Conservation (phyloP, 2,797 vertebrate genomes). For the Saxicola maurus region DNA sequence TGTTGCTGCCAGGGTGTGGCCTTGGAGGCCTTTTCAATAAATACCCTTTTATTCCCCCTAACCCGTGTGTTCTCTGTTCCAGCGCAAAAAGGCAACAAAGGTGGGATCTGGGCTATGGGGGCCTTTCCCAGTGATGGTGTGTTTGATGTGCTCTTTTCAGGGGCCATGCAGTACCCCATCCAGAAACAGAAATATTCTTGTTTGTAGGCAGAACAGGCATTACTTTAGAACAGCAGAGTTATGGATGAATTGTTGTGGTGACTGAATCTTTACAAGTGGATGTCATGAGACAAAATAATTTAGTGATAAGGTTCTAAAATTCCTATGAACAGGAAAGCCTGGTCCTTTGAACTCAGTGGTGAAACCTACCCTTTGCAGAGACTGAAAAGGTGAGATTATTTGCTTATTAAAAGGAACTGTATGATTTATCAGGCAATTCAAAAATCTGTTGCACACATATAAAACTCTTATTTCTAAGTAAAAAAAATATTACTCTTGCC, state of each 20-base stretch:
- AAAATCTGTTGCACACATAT: background rate
- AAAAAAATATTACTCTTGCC: background rate
- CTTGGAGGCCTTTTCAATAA: too few species aligned
- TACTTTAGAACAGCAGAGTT: background rate
- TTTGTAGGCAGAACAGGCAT: background rate
- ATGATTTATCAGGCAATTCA: background rate
- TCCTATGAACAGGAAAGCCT: background rate
- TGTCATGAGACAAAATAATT: background rate
- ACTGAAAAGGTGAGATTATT: background rate
- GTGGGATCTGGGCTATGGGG: background rate
- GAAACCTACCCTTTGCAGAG: background rate
- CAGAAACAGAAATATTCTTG: background rate
- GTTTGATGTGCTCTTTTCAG: background rate
- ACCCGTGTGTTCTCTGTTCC: too few species aligned
- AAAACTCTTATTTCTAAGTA: background rate
- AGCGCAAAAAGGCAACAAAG: too few species aligned
- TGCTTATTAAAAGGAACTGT: background rate
- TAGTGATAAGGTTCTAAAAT: background rate
- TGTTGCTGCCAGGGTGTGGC: too few species aligned
- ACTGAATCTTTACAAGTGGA: background rate
- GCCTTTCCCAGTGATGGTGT: accelerated
- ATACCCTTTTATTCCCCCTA: too few species aligned
- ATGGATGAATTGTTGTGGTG: accelerated
- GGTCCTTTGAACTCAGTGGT: background rate
- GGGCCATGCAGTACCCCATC: background rate